Conservation (phyloP, 2,113 vertebrate species). For the Alexandromys fortis region DNA sequence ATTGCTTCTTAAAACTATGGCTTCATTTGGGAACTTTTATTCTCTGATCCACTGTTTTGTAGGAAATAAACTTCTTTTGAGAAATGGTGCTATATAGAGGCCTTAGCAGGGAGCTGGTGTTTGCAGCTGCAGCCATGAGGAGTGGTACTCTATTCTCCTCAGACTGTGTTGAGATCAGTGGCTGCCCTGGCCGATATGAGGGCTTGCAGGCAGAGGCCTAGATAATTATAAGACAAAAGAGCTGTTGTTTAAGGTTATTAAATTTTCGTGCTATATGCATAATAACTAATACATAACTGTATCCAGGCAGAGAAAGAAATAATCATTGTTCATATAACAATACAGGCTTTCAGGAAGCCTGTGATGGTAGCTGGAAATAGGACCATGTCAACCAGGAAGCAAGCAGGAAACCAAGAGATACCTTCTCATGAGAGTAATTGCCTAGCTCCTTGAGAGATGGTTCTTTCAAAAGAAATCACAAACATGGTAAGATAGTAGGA, state of each 20-base stretch:
- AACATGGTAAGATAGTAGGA: background rate
- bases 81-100: background rate
- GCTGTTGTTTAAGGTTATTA: slow-evolving; percentile 7
- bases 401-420: background rate
- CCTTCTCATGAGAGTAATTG: background rate
- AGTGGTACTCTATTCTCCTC: background rate
- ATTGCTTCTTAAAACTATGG: background rate
- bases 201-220: background rate
- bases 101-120: background rate
- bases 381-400: background rate
- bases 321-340: background rate
- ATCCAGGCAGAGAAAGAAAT: background rate
- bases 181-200: background rate
- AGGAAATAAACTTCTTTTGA: background rate
- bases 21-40: background rate
- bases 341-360: background rate
- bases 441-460: background rate
- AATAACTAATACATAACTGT: background rate
- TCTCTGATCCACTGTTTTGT: slow-evolving; percentile 6
- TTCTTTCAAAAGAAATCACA: background rate
- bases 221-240: background rate
- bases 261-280: background rate
- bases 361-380: background rate
- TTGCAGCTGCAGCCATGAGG: background rate
- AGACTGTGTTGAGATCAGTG: background rate